Base-by-base conservation (phyloP, 2,888 invertebrate species). In the Syritta pipiens region DNA sequence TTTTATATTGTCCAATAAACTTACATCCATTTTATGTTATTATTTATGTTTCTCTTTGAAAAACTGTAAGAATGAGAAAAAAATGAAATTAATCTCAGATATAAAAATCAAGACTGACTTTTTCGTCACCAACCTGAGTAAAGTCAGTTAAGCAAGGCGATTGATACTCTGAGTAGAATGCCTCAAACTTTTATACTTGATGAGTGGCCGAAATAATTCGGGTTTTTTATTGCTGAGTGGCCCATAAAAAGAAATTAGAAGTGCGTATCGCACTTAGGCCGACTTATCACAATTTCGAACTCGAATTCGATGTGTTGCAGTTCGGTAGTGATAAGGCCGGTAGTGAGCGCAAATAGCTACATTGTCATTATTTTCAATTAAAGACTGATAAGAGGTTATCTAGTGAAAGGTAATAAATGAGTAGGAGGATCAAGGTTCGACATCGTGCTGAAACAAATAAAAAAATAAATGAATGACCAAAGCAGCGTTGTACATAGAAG, bases 11-110 rank as follows among this genome's bases (percentile, higher is more conserved):
- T 19, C 6, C 0, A 12, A 12, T 4, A 12, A 53, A 82, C 82
- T 82, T 74, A 82, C 83, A 77, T 82, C 82, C 82, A 82, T 82
- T 46, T 57, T 72, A 19, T 10, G 7, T 5, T 10, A 12, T 22
- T 10, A 1, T 42, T 42, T 19, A 26, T n/a, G 40, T 10, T 20
- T 30, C 35, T 22, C 7, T 14, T 3, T 44, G 28, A 30, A 14
- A 9, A 20, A 14, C 59, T 59, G 42, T 4, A 42, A 57, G 17
- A 53, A 30, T 3, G 1, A 1, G n/a, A 37, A 12, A 10, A 10
- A 22, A 10, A 22, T 19, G 10, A 6, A 40, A n/a, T 6, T 22
- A n/a, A 4, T 2, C 37, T 26, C 17, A 35, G 4, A 14, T 12
- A 3, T 26, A 9, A 2, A 2, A 37, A 26, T 9, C 17, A n/a